These are phyloP conservation scores for Salvelinus fontinalis DNA, from an alignment of 2,113 vertebrate species.

Conservation along the genomic window DNA sequence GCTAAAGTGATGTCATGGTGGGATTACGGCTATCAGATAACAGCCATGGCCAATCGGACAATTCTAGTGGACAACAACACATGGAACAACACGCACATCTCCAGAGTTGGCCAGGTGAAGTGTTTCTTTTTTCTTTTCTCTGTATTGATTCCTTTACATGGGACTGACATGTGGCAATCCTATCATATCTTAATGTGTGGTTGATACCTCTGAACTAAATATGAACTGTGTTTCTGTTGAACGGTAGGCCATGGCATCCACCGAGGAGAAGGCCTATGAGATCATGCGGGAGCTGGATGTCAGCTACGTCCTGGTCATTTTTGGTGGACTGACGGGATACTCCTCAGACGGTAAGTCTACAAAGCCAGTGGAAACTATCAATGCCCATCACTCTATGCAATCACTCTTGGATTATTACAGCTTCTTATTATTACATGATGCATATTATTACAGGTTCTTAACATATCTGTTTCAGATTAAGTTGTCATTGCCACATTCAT, in stretches of 20 bases:
- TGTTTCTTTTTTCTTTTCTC: neutral
- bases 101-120: conserved; percentile 93
- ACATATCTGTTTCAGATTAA: too few species aligned
- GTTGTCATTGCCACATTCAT: too few species aligned
- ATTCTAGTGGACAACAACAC: conserved; percentile 99
- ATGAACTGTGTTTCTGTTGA: neutral
- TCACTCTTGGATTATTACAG: too few species aligned
- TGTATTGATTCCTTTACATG: neutral
- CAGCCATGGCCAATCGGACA: conserved; percentile 97
- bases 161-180: too few species aligned
- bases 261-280: conserved; percentile 95
- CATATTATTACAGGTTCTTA: too few species aligned
- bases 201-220: neutral
- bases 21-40: conserved; percentile 99
- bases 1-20: conserved; percentile 99
- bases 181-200: too few species aligned
- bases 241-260: conserved; percentile 93
- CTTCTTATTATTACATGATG: too few species aligned
- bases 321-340: conserved; percentile 95
- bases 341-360: conserved; percentile 87
- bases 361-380: neutral
- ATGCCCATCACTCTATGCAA: too few species aligned
- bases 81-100: conserved; percentile 99
- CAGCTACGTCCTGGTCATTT: conserved; percentile 97
- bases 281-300: conserved; percentile 99